These are phyloP conservation scores for Axinella damicornis DNA, from an alignment of 37 sponge, comb jelly and placozoan species.

Conservation along the genomic window DNA sequence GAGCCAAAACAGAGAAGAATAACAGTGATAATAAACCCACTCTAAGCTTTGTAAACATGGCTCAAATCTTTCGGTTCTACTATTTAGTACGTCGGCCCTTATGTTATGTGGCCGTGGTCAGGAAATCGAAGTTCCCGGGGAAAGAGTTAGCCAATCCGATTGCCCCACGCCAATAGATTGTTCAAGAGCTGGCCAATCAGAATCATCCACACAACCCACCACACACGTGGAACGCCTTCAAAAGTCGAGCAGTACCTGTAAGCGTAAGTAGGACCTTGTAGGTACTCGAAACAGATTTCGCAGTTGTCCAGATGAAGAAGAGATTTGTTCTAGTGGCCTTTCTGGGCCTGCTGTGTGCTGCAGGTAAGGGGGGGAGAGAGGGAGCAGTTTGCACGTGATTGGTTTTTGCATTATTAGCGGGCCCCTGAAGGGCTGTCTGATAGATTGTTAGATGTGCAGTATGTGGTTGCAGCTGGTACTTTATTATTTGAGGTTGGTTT, in stretches of 20 bases:
- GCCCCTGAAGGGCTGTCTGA: too few relatives aligned
- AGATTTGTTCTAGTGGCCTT: slow-evolving; percentile 39
- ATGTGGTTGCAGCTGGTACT: too few relatives aligned
- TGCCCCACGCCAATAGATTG: slow-evolving; percentile 35
- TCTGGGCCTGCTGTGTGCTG: slow-evolving; percentile 40
- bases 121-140: neutral
- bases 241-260: too few relatives aligned
- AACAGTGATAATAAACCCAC: neutral
- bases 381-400: too few relatives aligned
- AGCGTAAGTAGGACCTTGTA: too few relatives aligned
- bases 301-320: slow-evolving; percentile 23
- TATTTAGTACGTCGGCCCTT: too few relatives aligned
- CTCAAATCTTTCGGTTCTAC: too few relatives aligned
- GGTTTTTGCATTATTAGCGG: too few relatives aligned
- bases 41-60: neutral
- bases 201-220: slow-evolving; percentile 44
- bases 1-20: neutral
- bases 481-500: too few relatives aligned
- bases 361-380: too few relatives aligned
- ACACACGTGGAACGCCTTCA: slow-evolving; percentile 25
- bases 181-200: slow-evolving; percentile 56
- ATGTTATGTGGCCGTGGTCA: too few relatives aligned
- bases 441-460: too few relatives aligned
- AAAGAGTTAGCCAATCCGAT: slow-evolving; percentile 65
- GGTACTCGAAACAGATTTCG: neutral